These are phyloP conservation scores for Platycheirus albimanus DNA, from an alignment of 2,888 invertebrate genomes.

Conservation along the genomic window DNA sequence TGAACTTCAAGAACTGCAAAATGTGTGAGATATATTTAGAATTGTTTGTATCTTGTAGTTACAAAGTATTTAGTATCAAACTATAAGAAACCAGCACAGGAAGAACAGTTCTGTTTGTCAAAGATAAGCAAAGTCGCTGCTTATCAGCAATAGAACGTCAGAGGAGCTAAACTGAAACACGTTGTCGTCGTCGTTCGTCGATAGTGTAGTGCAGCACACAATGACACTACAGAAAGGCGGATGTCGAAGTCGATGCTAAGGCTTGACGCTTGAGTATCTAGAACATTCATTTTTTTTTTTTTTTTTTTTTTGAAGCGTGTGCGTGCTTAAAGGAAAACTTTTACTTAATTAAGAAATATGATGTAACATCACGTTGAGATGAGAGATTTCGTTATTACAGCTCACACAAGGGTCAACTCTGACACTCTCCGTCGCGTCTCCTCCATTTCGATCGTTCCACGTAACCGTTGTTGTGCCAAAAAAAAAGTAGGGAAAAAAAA, in stretches of 20 bases:
- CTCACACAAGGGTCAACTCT: constrained; percentile 19
- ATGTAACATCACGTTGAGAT: constrained; percentile 62
- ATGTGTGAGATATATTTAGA: background rate
- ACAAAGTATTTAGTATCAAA: constrained; percentile 14
- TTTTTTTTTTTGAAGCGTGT: constrained; percentile 27
- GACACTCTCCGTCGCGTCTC: too few relatives aligned
- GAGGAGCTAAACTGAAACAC: constrained; percentile 10
- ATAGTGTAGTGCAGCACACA: background rate
- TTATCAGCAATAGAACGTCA: constrained; percentile 34
- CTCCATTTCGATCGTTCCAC: too few relatives aligned
- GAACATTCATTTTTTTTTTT: too few relatives aligned
- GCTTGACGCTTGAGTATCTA: constrained; percentile 8
- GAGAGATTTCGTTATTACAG: constrained; percentile 31
- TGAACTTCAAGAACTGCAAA: constrained; percentile 30
- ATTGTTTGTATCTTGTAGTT: constrained; percentile 2
- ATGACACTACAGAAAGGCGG: constrained; percentile 10
- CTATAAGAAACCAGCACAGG: constrained; percentile 50
- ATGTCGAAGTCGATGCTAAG: constrained; percentile 56
- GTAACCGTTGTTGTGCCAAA: background rate
- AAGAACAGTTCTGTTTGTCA: constrained; percentile 59
- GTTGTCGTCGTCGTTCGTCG: background rate
- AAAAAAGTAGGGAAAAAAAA: constrained; percentile 2
- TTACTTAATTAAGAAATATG: constrained; percentile 61
- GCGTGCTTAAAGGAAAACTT: constrained; percentile 36
- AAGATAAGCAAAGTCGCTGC: constrained; percentile 50